Percentiles rank a stretch among this genome's conserved stretches.
phyloP scores from a whole-genome alignment of 2,888 invertebrate genomes.

The Bursaphelenchus okinawaensis region DNA sequence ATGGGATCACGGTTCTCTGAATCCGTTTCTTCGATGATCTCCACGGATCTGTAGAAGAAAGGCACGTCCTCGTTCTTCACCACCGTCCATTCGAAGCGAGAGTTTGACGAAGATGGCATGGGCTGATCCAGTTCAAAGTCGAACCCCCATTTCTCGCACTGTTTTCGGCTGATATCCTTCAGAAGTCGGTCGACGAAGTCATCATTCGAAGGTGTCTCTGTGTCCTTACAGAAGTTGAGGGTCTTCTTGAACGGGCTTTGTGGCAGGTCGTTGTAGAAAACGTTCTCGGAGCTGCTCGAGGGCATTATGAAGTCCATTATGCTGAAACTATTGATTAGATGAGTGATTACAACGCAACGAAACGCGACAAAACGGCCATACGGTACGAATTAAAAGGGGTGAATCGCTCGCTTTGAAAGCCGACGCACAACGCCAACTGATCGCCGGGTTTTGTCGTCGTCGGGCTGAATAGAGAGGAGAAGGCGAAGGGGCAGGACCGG shows the following conservation, averaged over 20 bases:
- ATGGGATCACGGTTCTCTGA: constrained; percentile 5
- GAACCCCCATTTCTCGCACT: constrained; percentile 14
- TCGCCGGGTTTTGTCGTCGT: neutral
- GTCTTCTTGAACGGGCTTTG: no score
- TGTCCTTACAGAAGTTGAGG: neutral
- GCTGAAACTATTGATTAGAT: no score
- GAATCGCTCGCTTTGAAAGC: neutral
- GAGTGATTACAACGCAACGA: no score
- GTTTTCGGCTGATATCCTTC: neutral
- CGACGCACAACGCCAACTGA: constrained; percentile 3
- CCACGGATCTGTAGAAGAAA: constrained; percentile 4
- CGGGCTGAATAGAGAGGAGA: neutral
- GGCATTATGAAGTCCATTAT: neutral
- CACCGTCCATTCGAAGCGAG: neutral
- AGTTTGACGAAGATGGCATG: constrained; percentile 8
- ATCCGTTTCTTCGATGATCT: constrained; percentile 1
- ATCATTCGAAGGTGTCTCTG: neutral
- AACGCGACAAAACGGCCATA: neutral
- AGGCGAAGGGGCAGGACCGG: neutral
- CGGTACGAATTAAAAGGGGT: neutral
- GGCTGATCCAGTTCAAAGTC: constrained; percentile 13
- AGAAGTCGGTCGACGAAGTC: constrained; percentile 1
- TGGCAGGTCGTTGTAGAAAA: no score
- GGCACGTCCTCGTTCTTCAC: neutral
- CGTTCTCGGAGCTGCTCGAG: neutral